Conservation (phyloP, 2,113 vertebrate genomes). For the Tragelaphus strepsiceros region DNA sequence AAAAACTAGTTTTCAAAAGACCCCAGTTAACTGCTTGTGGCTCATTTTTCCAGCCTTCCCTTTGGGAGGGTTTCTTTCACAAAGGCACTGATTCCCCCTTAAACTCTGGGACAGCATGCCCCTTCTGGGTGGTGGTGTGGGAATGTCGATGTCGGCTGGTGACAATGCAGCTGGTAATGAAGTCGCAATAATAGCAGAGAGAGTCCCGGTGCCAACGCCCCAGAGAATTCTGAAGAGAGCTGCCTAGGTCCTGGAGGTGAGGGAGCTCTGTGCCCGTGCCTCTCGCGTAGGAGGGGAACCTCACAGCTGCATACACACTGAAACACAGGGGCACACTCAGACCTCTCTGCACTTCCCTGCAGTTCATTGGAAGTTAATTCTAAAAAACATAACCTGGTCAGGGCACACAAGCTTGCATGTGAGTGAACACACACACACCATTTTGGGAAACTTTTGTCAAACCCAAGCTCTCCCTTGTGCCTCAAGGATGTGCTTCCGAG, state of each 20-base stretch:
- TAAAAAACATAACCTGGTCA: neutral
- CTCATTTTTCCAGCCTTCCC: conserved; percentile 55
- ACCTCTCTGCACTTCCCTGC: neutral
- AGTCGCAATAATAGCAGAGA: neutral
- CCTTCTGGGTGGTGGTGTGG: conserved; percentile 45
- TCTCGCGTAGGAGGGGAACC: neutral
- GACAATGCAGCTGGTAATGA: neutral
- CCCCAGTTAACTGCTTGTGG: conserved; percentile 49
- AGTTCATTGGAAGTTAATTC: neutral
- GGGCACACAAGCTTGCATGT: neutral
- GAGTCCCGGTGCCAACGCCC: neutral
- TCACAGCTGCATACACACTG: neutral
- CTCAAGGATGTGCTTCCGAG: neutral
- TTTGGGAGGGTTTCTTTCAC: conserved; percentile 47
- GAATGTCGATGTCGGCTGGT: conserved; percentile 15
- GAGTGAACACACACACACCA: fast-evolving
- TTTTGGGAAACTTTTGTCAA: neutral
- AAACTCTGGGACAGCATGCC: neutral
- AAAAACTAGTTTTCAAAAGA: conserved; percentile 62
- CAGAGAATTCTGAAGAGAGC: neutral
- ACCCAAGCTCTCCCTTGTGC: neutral
- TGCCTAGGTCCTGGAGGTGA: neutral
- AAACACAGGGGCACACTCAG: neutral
- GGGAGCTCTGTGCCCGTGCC: neutral
- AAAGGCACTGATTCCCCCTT: neutral